phyloP scores from a whole-genome alignment of 2,888 invertebrate species.

The Amorpha juglandis region DNA sequence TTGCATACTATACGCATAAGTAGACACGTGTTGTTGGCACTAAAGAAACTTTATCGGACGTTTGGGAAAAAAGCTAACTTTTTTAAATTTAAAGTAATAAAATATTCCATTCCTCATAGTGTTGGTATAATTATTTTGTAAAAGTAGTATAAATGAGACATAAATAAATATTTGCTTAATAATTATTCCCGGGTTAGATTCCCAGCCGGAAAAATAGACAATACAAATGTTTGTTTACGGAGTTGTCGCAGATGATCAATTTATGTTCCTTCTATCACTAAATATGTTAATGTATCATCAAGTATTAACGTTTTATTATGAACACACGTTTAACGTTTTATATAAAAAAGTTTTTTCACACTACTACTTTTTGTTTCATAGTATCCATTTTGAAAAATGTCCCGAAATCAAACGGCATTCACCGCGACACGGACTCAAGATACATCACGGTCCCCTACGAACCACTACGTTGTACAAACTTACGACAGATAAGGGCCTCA shows the following conservation, averaged over 20 bases:
- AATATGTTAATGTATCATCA: not conserved
- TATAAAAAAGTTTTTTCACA: too few species aligned
- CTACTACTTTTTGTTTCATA: not conserved
- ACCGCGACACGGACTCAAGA: conserved; percentile 75
- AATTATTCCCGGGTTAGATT: too few species aligned
- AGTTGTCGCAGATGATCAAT: too few species aligned
- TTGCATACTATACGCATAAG: conserved; percentile 76
- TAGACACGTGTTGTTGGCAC: conserved; percentile 56
- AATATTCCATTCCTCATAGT: too few species aligned
- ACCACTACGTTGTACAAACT: conserved; percentile 83
- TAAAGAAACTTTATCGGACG: conserved; percentile 29
- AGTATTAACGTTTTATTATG: not conserved
- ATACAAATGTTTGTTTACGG: too few species aligned
- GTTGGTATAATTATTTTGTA: too few species aligned
- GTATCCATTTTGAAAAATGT: conserved; percentile 27
- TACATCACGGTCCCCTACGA: conserved; percentile 80
- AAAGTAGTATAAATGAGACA: too few species aligned
- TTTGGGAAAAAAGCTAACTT: conserved; percentile 15
- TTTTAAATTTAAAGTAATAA: not conserved
- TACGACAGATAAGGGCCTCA: conserved; percentile 81
- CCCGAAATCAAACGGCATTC: conserved; percentile 27
- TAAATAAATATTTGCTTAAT: too few species aligned
- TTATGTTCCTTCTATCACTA: too few species aligned
- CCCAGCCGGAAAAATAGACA: too few species aligned
- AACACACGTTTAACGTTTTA: too few species aligned